Conservation (phyloP, 2,113 vertebrate species). For the Clupea harengus region DNA sequence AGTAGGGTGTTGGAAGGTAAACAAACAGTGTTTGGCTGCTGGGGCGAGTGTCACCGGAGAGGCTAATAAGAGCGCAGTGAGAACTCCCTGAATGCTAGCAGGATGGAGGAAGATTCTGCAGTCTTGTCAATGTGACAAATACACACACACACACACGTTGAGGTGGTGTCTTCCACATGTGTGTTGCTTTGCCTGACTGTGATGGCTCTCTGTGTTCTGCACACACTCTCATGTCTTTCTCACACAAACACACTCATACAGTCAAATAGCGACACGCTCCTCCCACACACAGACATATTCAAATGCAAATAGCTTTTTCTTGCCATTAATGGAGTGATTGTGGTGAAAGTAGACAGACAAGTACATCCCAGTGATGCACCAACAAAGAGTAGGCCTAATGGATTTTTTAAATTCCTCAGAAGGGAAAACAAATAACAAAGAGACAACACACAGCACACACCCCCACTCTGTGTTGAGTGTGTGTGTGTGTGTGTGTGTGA, state of each 20-base stretch:
- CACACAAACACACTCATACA: background rate
- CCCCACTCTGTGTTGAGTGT: background rate
- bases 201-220: too few species aligned
- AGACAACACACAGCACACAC: too few species aligned
- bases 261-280: background rate
- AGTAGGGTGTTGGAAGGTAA: background rate
- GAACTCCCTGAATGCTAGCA: background rate
- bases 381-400: background rate
- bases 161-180: background rate
- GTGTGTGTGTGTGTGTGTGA: background rate
- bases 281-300: background rate
- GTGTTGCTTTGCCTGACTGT: background rate
- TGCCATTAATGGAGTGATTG: background rate
- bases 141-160: background rate
- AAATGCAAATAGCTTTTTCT: background rate
- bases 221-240: background rate
- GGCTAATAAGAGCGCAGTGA: background rate
- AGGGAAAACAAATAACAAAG: too few species aligned
- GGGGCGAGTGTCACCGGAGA: too few species aligned
- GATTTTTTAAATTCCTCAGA: background rate
- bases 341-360: background rate
- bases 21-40: background rate
- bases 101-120: background rate
- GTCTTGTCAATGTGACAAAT: background rate
- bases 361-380: background rate